A percentile compares a stretch with the other conserved stretches of the same genome.
Evolutionary conservation across 2,888 invertebrate species (phyloP).

Genomic region (Synergus japonicus): DNA sequence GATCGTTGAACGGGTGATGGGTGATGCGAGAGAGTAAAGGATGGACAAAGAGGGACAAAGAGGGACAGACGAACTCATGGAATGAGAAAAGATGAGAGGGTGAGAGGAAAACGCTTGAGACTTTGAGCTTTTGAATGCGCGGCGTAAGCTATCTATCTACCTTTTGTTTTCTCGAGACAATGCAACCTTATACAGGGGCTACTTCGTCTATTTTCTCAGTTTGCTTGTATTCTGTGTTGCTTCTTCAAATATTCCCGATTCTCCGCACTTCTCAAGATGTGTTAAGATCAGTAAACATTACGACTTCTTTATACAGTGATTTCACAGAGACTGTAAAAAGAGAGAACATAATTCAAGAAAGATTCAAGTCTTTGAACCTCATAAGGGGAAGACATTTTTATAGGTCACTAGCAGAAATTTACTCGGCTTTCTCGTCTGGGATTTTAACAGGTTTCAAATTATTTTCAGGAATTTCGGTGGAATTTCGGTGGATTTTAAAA

Average conservation of each 20-base stretch:
- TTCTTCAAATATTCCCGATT: conserved; percentile 14
- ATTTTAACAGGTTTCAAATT: too few relatives aligned
- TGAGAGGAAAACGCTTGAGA: conserved; percentile 65
- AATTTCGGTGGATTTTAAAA: too few relatives aligned
- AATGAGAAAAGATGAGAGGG: conserved; percentile 3
- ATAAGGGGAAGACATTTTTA: not conserved
- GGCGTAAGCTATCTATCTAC: conserved; percentile 67
- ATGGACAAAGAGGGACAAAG: conserved; percentile 39
- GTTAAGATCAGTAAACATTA: conserved; percentile 7
- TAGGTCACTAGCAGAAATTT: not conserved
- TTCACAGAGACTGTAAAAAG: not conserved
- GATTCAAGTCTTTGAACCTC: not conserved
- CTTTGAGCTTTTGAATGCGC: conserved; percentile 71
- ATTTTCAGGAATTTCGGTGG: too few relatives aligned
- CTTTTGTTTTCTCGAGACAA: conserved; percentile 60
- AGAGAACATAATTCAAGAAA: too few relatives aligned
- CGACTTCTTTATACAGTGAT: not conserved
- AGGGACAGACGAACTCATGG: conserved; percentile 46
- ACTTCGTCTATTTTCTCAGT: conserved; percentile 41
- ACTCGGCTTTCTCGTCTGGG: too few relatives aligned
- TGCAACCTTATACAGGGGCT: conserved; percentile 66
- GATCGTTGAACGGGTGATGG: not conserved
- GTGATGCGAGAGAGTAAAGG: conserved; percentile 15
- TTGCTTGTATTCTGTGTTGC: not conserved
- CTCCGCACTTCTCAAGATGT: not conserved